Conservation (phyloP, 2,888 invertebrate genomes). For the Asteroscopus sphinx region DNA sequence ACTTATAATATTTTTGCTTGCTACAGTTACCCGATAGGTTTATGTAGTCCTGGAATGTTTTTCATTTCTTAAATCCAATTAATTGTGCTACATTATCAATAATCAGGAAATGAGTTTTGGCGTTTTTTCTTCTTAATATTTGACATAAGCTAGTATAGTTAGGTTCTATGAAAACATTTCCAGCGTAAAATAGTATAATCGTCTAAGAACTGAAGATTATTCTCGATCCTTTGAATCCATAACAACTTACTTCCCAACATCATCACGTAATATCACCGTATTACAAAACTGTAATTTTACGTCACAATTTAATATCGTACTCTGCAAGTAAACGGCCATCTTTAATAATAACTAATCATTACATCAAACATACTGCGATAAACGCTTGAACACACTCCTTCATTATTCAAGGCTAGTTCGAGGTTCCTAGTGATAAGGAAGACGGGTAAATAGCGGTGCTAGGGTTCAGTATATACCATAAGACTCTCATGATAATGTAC, state of each 20-base stretch:
- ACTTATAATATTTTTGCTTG: too few species aligned
- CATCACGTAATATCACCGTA: neutral
- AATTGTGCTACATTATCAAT: too few species aligned
- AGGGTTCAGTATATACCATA: slow-evolving; percentile 37
- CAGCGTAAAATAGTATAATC: too few species aligned
- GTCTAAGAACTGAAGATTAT: too few species aligned
- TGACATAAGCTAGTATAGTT: too few species aligned
- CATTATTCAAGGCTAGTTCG: slow-evolving; percentile 56
- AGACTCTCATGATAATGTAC: neutral
- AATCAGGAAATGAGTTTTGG: too few species aligned
- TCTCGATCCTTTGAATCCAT: neutral
- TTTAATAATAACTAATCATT: slow-evolving; percentile 66
- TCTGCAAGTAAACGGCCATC: slow-evolving; percentile 40
- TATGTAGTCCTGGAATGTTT: too few species aligned
- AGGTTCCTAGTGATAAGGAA: slow-evolving; percentile 42
- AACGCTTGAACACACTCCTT: slow-evolving; percentile 63
- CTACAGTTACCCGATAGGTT: too few species aligned
- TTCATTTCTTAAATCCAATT: too few species aligned
- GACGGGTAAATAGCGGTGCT: slow-evolving; percentile 8
- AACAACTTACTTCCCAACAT: neutral
- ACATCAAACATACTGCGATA: slow-evolving; percentile 68
- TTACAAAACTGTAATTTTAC: slow-evolving; percentile 41
- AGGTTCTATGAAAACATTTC: too few species aligned
- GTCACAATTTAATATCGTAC: slow-evolving; percentile 25
- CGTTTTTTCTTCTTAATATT: too few species aligned